Evolutionary conservation across 1,140 invertebrate genomes (phyloP), one percentile per base, ranked within the genome.

Genomic region (Hyphantria cunea): DNA sequence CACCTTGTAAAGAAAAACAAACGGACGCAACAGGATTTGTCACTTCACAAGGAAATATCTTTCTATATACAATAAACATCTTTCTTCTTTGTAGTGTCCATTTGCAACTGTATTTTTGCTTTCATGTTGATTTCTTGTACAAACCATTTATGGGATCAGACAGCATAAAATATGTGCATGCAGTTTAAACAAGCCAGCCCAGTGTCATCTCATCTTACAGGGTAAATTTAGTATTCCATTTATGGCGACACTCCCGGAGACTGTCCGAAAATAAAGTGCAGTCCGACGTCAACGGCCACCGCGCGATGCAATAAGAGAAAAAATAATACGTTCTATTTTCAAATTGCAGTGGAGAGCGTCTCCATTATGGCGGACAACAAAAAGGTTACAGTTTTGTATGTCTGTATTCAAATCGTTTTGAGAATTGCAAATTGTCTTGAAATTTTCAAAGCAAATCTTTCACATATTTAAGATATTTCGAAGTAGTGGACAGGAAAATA

Each of bases 241-340:
- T 78, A 80, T 80, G 78, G 78, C 75, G 77, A 79, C 81, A 76
- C 79, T 72, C 70, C 72, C 75, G 80, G 73, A 74, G 78, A 74
- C 73, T 78, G 78, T 66, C 76, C 75, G 70, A 83, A 86, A 84
- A 86, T 83, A 84, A 67, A 59, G 82, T 80, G 78, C 83, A 79
- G 64, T 66, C 59, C 52, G 72, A 80, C 81, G 83, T 82, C 81
- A 82, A 84, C 82, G 81, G 64, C 77, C 83, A 78, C 47, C 62
- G 56, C 55, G 77, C 73, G 77, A 81, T 86, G 81, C 83, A 84
- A 83, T 64, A 78, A 84, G 68, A 76, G 79, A 82, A 84, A 84
- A 78, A 70, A 74, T 66, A 39, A 37, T 48, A 37, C 53, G 54
- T 82, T 86, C 83, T 86, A 86, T 86, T 86, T 86, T 82, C 71